phyloP scores from a whole-genome alignment of 2,113 vertebrate genomes.

The Miniopterus natalensis region DNA sequence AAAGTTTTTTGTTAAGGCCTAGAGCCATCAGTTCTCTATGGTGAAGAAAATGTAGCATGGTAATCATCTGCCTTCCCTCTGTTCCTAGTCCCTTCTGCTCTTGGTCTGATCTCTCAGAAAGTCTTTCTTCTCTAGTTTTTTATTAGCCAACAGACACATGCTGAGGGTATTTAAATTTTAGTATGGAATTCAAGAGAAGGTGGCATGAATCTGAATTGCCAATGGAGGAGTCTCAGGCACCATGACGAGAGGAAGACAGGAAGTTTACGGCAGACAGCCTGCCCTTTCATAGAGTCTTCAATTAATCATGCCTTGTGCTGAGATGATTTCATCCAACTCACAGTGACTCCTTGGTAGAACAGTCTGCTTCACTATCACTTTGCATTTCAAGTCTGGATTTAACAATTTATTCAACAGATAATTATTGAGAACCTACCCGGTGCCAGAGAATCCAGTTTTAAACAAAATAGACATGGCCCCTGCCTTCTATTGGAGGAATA shows the following conservation, averaged over 20 bases:
- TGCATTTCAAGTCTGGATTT: conserved; percentile 24
- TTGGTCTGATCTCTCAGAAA: not conserved
- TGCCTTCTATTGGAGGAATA: not conserved
- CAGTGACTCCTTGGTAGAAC: not conserved
- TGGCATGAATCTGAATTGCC: not conserved
- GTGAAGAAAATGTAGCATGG: not conserved
- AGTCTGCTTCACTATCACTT: not conserved
- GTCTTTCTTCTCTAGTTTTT: not conserved
- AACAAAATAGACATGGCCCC: not conserved
- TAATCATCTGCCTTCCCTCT: not conserved
- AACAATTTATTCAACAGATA: conserved; percentile 8
- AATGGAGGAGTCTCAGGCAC: not conserved
- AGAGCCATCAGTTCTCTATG: not conserved
- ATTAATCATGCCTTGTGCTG: not conserved
- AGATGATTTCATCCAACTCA: not conserved
- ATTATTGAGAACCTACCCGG: not conserved
- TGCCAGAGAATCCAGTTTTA: not conserved
- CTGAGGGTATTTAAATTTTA: not conserved
- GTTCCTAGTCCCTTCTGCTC: not conserved
- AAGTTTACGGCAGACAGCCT: not conserved
- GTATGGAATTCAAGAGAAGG: not conserved
- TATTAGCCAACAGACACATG: not conserved
- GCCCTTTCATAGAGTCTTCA: not conserved
- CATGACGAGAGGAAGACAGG: not conserved
- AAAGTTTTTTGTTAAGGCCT: not conserved